phyloP scores from a whole-genome alignment of 2,888 invertebrate species.

The Nemotelus pantherinus region DNA sequence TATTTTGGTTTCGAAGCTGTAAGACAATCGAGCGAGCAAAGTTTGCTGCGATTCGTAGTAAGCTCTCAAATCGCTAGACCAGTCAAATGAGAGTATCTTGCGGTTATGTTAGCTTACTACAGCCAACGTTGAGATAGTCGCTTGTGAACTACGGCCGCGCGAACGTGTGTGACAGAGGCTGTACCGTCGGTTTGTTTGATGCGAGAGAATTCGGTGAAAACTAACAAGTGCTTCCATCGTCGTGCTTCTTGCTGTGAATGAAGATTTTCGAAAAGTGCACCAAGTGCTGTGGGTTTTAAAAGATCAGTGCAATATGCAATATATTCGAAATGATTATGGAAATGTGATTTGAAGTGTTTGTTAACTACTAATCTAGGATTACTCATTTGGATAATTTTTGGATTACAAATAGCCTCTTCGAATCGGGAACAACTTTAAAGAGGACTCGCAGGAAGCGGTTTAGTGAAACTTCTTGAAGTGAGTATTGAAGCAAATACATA shows the following conservation, averaged over 20 bases:
- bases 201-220: background rate
- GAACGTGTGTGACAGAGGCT: background rate
- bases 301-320: background rate
- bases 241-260: background rate
- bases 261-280: slow-evolving; percentile 4
- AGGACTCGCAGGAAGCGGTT: too few species aligned
- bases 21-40: background rate
- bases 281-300: slow-evolving; percentile 10
- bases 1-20: background rate
- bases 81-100: background rate
- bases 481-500: too few species aligned
- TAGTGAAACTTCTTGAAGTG: too few species aligned
- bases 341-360: background rate
- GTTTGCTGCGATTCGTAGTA: background rate
- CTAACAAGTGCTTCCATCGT: background rate
- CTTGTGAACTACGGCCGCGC: slow-evolving; percentile 34
- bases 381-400: slow-evolving; percentile 22
- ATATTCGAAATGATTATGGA: background rate
- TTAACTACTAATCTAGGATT: background rate
- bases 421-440: background rate
- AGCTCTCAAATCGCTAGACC: background rate
- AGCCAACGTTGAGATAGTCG: slow-evolving; percentile 22
- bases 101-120: slow-evolving; percentile 4
- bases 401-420: slow-evolving; percentile 19
- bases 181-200: background rate